Percentiles rank a stretch among this genome's conserved stretches.
Conservation (phyloP, 2,113 vertebrate genomes). For the Gnathochromis pfefferi region DNA sequence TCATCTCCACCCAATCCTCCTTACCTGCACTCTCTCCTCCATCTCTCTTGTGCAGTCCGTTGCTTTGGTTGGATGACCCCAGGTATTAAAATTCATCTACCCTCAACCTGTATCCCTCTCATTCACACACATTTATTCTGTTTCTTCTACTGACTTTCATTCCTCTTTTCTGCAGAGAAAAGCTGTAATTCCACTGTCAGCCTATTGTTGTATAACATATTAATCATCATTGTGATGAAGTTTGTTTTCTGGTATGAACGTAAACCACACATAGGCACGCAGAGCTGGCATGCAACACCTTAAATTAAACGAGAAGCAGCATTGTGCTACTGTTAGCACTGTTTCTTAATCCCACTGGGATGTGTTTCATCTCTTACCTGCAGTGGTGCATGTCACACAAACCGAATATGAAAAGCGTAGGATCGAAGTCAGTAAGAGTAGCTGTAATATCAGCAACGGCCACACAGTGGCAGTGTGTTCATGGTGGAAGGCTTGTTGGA, state of each 20-base stretch:
- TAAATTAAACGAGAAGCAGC: not conserved
- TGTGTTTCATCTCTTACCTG: not conserved
- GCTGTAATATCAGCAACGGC: constrained; percentile 4
- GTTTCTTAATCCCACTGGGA: not conserved
- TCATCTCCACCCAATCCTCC: not conserved
- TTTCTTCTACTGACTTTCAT: not conserved
- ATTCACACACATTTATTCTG: not conserved
- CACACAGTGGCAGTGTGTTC: constrained; percentile 25
- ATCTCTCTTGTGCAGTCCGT: not conserved
- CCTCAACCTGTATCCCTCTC: not conserved
- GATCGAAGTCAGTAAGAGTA: not conserved
- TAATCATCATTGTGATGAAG: not conserved
- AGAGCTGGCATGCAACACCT: not conserved
- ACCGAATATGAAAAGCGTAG: fast-evolving
- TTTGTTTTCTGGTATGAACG: not conserved
- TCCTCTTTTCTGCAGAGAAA: not conserved
- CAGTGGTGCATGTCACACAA: not conserved
- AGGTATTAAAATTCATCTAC: not conserved
- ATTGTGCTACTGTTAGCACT: not conserved
- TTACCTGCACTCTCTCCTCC: not conserved
- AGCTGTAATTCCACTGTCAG: not conserved
- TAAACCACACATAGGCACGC: not conserved
- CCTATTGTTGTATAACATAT: not conserved
- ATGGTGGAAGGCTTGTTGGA: not conserved
- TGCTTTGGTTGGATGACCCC: not conserved